Evolutionary conservation across 2,888 invertebrate genomes (phyloP).

Genomic region (Acleris literana): DNA sequence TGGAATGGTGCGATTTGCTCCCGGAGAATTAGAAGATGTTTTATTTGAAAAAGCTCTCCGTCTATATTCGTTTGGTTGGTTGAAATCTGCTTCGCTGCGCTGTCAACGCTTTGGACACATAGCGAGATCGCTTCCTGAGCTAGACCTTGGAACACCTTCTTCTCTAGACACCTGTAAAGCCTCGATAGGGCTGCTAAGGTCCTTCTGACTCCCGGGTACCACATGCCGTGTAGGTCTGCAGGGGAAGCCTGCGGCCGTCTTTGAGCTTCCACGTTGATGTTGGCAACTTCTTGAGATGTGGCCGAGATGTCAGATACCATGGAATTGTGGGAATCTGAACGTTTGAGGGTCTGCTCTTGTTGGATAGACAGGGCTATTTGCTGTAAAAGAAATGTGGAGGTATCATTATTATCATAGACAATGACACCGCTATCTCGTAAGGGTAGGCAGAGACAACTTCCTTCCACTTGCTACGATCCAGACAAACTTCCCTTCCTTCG

Average conservation of each 20-base stretch:
- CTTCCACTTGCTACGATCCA: too few relatives aligned
- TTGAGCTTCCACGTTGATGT: conserved; percentile 78
- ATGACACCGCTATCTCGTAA: too few relatives aligned
- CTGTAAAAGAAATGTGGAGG: conserved; percentile 56
- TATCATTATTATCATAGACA: too few relatives aligned
- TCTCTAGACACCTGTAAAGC: conserved; percentile 91
- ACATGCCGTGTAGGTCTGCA: conserved; percentile 99
- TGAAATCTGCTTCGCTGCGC: conserved; percentile 91
- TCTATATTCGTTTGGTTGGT: conserved; percentile 92
- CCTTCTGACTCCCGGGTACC: conserved; percentile 98
- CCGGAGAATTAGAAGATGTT: conserved; percentile 96
- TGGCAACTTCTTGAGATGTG: conserved; percentile 89
- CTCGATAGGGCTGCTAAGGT: conserved; percentile 97
- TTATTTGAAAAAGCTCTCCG: conserved; percentile 98
- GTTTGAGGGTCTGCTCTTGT: conserved; percentile 78
- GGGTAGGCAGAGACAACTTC: too few relatives aligned
- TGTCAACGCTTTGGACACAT: conserved; percentile 95
- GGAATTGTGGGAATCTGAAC: conserved; percentile 88
- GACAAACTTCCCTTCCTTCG: too few relatives aligned
- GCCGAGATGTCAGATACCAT: conserved; percentile 86
- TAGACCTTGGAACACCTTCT: conserved; percentile 97
- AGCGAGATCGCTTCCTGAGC: conserved; percentile 97
- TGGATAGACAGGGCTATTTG: conserved; percentile 86
- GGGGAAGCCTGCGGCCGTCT: conserved; percentile 86
- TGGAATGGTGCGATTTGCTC: conserved; percentile 99